phyloP scores from a whole-genome alignment of 2,113 vertebrate genomes.

The Lampris incognitus region DNA sequence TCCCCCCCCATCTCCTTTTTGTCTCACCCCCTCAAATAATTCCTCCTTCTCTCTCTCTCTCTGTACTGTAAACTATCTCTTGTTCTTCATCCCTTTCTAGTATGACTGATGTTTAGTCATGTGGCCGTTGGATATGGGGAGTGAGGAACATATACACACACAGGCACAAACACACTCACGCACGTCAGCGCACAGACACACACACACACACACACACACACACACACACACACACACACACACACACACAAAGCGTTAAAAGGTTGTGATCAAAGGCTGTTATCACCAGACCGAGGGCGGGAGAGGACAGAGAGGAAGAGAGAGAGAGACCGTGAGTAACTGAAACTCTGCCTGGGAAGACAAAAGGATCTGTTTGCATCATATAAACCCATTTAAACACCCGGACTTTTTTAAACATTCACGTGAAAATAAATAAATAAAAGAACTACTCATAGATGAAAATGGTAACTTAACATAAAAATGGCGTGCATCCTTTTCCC shows the following conservation, averaged over 20 bases:
- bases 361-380: slow-evolving; percentile 30
- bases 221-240: slow-evolving; percentile 36
- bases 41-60: slow-evolving; percentile 62
- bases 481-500: no score
- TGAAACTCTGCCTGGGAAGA: slow-evolving; percentile 31
- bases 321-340: slow-evolving; percentile 9
- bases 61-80: slow-evolving; percentile 8
- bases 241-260: slow-evolving; percentile 54
- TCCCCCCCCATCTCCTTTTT: slow-evolving; percentile 75
- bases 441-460: not conserved
- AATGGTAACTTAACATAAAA: no score
- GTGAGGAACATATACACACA: slow-evolving; percentile 76
- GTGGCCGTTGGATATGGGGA: slow-evolving; percentile 87
- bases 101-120: slow-evolving; percentile 88
- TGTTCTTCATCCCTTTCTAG: slow-evolving; percentile 34
- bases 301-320: slow-evolving; percentile 31
- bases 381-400: slow-evolving; percentile 10
- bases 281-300: slow-evolving; percentile 66
- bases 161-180: slow-evolving; percentile 62
- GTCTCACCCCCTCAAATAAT: slow-evolving; percentile 59
- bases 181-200: slow-evolving; percentile 39
- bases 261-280: slow-evolving; percentile 71
- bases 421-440: no score
- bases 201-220: slow-evolving; percentile 40
- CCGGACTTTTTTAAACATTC: not conserved